Base-by-base conservation (phyloP, 2,888 invertebrate species). In the Ochropleura leucogaster region DNA sequence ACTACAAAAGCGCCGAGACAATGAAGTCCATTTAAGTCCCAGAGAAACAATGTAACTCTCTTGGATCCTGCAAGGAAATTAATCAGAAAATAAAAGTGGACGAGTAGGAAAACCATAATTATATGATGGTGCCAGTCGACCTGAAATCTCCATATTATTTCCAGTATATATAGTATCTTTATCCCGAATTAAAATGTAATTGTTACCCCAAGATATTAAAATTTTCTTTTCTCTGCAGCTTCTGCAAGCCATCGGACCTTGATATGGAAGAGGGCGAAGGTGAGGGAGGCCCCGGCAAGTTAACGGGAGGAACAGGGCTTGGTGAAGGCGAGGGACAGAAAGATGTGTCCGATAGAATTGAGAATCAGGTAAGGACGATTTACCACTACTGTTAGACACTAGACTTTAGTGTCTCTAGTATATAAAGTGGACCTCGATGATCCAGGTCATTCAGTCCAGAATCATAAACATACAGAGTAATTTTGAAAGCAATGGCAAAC, bases 311-410 rank as follows among this genome's bases (percentile, higher is more conserved):
- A 9, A 98, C 98, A 91, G 99, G 99, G 0, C 96, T 99, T 7
- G 99, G 99, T 0, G 99, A 99, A 80, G 99, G 99, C 0, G 98
- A 98, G 94, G 99, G 99, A 1, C 98, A 98, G 85, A 99, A 98
- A 89, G 99, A 99, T 93, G 99, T 99, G 46, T 99, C 99, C 0
- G 99, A 99, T 77, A 98, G 98, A 90, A 98, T 99, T 69, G 98
- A 98, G 86, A 95, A 96, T 85, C 96, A 96, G 93, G 96, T 96
- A 87, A 64, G 14, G 16, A 63, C 3, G 4, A 1, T 42, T 10
- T 12, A 42, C 4, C 8, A 3, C 44, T 18, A 55, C 12, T 44
- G 57, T 57, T 57, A 8, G 57, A 59, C n/a, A n/a, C n/a, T n/a
- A n/a, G n/a, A n/a, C n/a, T n/a, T n/a, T n/a, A n/a, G n/a, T n/a